These are phyloP conservation scores for Cynopterus brachyotis DNA, from an alignment of 2,113 vertebrate species.

Conservation along the genomic window DNA sequence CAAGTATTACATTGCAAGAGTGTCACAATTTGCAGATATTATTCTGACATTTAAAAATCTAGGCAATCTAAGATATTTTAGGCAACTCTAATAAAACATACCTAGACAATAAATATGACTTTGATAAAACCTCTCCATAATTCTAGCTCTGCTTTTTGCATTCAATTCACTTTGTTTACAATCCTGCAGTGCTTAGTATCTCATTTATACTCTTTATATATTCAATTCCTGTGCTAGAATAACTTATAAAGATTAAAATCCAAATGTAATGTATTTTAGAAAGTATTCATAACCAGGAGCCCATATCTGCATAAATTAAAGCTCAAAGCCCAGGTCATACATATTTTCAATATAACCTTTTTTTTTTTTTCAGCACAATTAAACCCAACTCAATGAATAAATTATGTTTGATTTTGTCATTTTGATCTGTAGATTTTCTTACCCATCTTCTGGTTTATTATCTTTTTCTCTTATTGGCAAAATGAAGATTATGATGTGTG, in stretches of 20 bases:
- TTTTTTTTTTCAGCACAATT: slow-evolving; percentile 13
- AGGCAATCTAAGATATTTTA: not conserved
- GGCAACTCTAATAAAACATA: not conserved
- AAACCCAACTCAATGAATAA: slow-evolving; percentile 13
- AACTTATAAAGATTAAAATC: slow-evolving; percentile 53
- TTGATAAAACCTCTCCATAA: not conserved
- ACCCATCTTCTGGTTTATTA: slow-evolving; percentile 1
- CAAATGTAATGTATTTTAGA: not conserved
- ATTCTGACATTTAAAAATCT: not conserved
- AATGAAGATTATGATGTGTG: not conserved
- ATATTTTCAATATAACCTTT: not conserved
- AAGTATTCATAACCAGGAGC: slow-evolving; percentile 9
- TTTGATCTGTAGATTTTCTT: slow-evolving; percentile 48
- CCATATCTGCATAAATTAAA: slow-evolving; percentile 57
- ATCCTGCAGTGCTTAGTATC: not conserved
- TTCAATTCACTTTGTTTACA: not conserved
- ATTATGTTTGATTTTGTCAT: slow-evolving; percentile 43
- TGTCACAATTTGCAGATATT: not conserved
- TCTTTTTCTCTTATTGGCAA: not conserved
- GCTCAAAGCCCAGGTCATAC: not conserved
- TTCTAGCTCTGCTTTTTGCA: slow-evolving; percentile 22
- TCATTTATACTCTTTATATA: slow-evolving; percentile 8
- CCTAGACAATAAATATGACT: not conserved
- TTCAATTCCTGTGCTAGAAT: slow-evolving; percentile 31
- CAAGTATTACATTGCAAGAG: not conserved